A percentile compares a stretch with the other conserved stretches of the same genome.
These are phyloP conservation scores for Stenopsyche tienmushanensis DNA, from an alignment of 1,140 invertebrate genomes.

Conservation along the genomic window DNA sequence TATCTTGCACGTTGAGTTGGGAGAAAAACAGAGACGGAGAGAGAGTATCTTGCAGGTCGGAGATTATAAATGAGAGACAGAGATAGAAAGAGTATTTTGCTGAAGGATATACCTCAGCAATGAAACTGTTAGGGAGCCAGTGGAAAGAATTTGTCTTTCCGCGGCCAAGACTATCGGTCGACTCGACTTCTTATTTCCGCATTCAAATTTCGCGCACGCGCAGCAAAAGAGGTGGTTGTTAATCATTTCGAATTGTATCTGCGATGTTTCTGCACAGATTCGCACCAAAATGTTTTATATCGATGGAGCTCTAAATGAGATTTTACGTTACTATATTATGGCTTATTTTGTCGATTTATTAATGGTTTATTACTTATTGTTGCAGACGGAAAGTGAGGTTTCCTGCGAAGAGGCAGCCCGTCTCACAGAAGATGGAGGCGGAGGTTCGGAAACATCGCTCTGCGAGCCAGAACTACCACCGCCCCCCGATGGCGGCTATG, in stretches of 20 bases:
- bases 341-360: background rate
- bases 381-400: slow-evolving; percentile 83
- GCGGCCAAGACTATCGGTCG: background rate
- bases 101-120: no score
- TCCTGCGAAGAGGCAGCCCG: slow-evolving; percentile 76
- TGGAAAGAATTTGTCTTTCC: no score
- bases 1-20: no score
- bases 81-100: no score
- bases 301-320: no score
- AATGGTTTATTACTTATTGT: slow-evolving; percentile 46
- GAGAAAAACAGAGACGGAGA: no score
- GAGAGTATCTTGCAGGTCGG: no score
- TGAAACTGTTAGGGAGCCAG: no score
- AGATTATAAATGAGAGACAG: no score
- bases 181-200: background rate
- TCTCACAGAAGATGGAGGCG: slow-evolving; percentile 66
- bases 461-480: slow-evolving; percentile 77
- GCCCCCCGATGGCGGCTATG: slow-evolving; percentile 86
- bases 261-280: background rate
- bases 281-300: background rate
- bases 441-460: slow-evolving; percentile 65
- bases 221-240: background rate
- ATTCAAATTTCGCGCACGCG: background rate
- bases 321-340: no score
- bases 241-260: background rate